These are phyloP conservation scores for Poeciliopsis occidentalis DNA, from an alignment of 2,113 vertebrate genomes.

Conservation along the genomic window DNA sequence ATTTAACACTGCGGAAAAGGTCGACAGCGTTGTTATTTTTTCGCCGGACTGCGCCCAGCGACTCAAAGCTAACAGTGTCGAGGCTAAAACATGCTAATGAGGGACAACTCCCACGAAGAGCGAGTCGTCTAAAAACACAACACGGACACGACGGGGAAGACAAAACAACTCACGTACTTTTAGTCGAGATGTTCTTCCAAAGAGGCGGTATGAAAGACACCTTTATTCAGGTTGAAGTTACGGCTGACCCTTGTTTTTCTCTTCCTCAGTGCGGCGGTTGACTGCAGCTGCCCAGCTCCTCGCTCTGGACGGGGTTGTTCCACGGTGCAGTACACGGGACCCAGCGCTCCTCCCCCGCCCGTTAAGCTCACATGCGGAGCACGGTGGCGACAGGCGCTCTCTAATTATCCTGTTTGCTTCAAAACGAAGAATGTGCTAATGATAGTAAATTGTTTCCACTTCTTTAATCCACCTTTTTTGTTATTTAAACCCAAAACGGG, in stretches of 20 bases:
- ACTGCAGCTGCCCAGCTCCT: conserved; percentile 13
- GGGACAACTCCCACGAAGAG: not conserved
- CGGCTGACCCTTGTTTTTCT: not conserved
- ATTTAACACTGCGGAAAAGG: not conserved
- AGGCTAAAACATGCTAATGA: conserved; percentile 16
- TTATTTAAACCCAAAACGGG: not conserved
- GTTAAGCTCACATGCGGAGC: conserved; percentile 54
- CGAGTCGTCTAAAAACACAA: not conserved
- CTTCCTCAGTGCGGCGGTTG: not conserved
- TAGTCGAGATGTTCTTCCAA: not conserved
- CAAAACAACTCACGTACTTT: conserved; percentile 3
- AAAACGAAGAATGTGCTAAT: not conserved
- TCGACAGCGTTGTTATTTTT: not conserved
- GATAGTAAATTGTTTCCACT: accelerated
- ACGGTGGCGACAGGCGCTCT: conserved; percentile 12
- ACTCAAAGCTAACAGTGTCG: not conserved
- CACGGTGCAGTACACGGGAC: conserved; percentile 79
- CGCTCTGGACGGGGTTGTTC: conserved; percentile 34
- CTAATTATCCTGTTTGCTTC: not conserved
- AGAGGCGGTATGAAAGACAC: not conserved
- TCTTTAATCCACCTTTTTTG: not conserved
- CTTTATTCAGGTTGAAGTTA: not conserved
- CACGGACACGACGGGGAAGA: not conserved
- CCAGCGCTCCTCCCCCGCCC: conserved; percentile 32
- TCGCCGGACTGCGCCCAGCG: not conserved